phyloP scores from a whole-genome alignment of 2,888 invertebrate genomes.

The Orthosia incerta region DNA sequence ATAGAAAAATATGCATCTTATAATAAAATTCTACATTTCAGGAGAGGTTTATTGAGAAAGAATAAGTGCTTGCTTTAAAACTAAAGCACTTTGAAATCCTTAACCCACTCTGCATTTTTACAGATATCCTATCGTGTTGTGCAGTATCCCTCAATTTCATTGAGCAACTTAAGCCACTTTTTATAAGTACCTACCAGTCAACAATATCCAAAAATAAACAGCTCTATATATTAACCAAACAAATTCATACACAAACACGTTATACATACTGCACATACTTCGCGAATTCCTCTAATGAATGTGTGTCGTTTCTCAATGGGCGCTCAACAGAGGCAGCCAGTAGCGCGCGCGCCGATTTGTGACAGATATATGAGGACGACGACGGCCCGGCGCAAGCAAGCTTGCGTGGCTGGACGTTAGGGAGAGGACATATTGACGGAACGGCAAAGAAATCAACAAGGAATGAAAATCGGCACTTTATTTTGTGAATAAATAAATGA shows the following conservation, averaged over 20 bases:
- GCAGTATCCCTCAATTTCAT: not conserved
- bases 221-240: constrained; percentile 16
- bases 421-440: constrained; percentile 15
- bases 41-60: not conserved
- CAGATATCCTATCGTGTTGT: not conserved
- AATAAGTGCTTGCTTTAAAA: not conserved
- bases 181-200: not conserved
- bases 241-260: not conserved
- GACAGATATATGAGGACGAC: constrained; percentile 71
- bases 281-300: constrained; percentile 51
- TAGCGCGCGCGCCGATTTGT: constrained; percentile 58
- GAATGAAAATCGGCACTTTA: not conserved
- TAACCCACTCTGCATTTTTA: no score
- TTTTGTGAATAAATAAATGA: no score
- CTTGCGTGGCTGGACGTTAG: constrained; percentile 30
- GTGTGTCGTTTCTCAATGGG: constrained; percentile 55
- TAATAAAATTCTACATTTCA: not conserved
- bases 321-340: constrained; percentile 55
- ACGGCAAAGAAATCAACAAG: not conserved
- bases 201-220: constrained; percentile 16
- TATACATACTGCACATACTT: constrained; percentile 1
- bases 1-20: not conserved
- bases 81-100: not conserved
- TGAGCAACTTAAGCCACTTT: not conserved
- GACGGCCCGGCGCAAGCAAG: constrained; percentile 63